These are phyloP conservation scores for Ephestia elutella DNA, from an alignment of 1,140 invertebrate genomes.

Conservation along the genomic window DNA sequence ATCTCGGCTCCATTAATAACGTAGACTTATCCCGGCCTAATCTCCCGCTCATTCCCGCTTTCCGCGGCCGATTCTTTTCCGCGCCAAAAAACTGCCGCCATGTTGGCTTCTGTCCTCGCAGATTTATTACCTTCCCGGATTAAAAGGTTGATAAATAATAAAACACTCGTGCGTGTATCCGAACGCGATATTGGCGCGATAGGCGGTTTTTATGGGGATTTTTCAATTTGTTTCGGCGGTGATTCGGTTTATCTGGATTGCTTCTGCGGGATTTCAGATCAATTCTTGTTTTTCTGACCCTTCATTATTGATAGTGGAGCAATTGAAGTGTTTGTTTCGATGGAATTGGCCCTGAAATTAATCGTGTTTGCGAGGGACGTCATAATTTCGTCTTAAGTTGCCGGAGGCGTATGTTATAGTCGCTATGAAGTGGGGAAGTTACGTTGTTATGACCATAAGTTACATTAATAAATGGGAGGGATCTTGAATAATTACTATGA, in stretches of 20 bases:
- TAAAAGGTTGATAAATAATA: conserved; percentile 65
- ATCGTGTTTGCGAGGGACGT: background rate
- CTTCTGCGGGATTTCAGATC: conserved; percentile 21
- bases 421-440: background rate
- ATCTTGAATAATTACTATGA: background rate
- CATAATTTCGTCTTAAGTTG: background rate
- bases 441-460: background rate
- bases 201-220: conserved; percentile 41
- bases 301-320: conserved; percentile 31
- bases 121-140: conserved; percentile 64
- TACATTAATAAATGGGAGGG: background rate
- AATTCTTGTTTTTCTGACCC: conserved; percentile 22
- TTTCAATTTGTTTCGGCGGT: conserved; percentile 61
- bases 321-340: conserved; percentile 27
- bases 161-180: conserved; percentile 44
- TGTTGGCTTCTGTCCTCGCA: conserved; percentile 47
- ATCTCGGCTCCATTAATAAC: conserved; percentile 70
- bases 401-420: background rate
- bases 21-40: conserved; percentile 61
- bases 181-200: conserved; percentile 21
- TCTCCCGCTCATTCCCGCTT: conserved; percentile 69
- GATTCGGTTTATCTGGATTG: conserved; percentile 33
- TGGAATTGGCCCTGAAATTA: background rate
- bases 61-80: conserved; percentile 68
- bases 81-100: conserved; percentile 54